Evolutionary conservation across 2,888 invertebrate genomes (phyloP).

Genomic region (Cephus pulcher): DNA sequence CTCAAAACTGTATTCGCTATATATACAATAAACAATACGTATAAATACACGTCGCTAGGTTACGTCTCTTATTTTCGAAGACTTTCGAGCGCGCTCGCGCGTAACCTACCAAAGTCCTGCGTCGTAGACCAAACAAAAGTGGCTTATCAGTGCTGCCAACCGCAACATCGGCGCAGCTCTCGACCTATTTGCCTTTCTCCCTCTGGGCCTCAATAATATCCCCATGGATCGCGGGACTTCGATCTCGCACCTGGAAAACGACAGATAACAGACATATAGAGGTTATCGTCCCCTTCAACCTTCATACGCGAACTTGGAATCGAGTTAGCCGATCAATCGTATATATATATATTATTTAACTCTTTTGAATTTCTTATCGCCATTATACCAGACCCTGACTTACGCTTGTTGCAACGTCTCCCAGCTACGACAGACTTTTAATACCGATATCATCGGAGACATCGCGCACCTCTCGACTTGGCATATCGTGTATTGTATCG

Average conservation of each 20-base stretch:
- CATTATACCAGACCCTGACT: neutral
- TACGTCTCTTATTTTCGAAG: neutral
- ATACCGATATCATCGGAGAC: conserved; percentile 24
- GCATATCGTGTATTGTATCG: conserved; percentile 4
- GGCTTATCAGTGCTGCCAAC: neutral
- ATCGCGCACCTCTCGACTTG: neutral
- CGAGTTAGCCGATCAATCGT: neutral
- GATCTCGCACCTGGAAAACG: neutral
- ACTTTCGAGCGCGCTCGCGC: neutral
- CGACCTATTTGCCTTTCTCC: neutral
- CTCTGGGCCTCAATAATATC: neutral
- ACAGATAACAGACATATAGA: neutral
- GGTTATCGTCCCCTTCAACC: neutral
- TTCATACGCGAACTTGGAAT: neutral
- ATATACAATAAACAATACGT: neutral
- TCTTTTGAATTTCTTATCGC: no score
- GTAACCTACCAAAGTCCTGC: neutral
- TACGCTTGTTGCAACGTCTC: neutral
- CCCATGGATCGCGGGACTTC: neutral
- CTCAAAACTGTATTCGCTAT: neutral
- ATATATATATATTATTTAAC: no score
- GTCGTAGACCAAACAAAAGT: neutral
- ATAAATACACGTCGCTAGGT: no score
- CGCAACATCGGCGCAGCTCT: neutral
- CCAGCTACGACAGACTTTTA: conserved; percentile 6